Base-by-base conservation (phyloP, 35 echinoderm and acorn worm genomes). In the Apostichopus parvimensis region DNA sequence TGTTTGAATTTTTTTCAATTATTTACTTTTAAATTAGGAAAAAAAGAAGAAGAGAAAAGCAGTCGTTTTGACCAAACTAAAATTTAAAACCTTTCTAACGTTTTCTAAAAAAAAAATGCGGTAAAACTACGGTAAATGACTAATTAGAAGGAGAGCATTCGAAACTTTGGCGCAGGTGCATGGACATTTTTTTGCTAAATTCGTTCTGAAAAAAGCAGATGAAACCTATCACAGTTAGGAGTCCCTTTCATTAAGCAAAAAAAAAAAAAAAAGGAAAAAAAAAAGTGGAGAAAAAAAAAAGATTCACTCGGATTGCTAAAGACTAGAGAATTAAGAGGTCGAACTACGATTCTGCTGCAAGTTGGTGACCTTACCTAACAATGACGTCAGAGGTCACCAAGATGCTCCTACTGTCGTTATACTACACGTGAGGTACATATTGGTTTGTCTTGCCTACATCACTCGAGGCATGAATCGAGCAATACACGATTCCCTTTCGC, bases 391-490 rank as follows among this genome's bases (percentile, higher is more conserved):
- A 53, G 86, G 61, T 66, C 86, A 88, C 86, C 86, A 54, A 73
- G 15, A 45, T 72, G 86, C 86, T 88, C 86, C 86, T 88, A 88
- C 86, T 23, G 61, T 66, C 25, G 60, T 60, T 88, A 88, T 88
- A 88, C 86, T 88, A 88, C 86, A 88, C 86, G 62, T 88, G 86
- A 88, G 86, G 86, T 88, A 88, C 86, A 65, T 88, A 68, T 88
- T 73, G 86, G 86, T 88, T 88, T 54, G 86, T 88, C 86, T 88
- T 88, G 86, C 86, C 86, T 72, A 72, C 86, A 72, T 17, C 18
- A 66, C 22, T 58, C 81, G 81, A 84, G 81, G 81, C 86, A 88
- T 72, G 68, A 88, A 88, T 68, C 60, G 86, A 73, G 61, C 86
- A 72, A 45, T 20, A 24, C 60, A 65, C 86, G 86, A 73, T 88